Conservation (phyloP, 2,888 invertebrate species). For the Iselma pallidipennis region DNA sequence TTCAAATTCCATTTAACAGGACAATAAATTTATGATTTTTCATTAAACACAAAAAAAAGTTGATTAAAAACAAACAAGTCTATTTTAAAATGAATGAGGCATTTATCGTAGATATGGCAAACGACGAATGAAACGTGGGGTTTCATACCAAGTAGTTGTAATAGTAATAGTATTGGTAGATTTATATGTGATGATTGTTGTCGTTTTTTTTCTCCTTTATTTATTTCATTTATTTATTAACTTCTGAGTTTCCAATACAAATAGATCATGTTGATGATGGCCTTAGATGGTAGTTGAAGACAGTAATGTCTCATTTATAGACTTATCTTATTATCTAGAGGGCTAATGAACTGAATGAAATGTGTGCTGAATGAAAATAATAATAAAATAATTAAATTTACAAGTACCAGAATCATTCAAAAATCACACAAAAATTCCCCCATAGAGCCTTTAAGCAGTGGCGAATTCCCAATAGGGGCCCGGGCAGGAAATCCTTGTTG, state of each 20-base stretch:
- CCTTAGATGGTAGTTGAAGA: conserved; percentile 30
- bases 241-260: conserved; percentile 8
- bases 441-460: no score
- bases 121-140: not conserved
- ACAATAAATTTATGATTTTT: no score
- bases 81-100: conserved; percentile 1
- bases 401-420: no score
- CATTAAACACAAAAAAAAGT: not conserved
- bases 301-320: conserved; percentile 41
- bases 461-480: no score
- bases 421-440: no score
- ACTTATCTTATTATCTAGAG: conserved; percentile 22
- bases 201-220: not conserved
- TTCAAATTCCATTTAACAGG: not conserved
- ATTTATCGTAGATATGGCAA: not conserved
- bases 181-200: not conserved
- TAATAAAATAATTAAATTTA: not conserved
- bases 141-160: not conserved
- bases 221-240: no score
- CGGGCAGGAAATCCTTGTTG: no score
- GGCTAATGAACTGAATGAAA: conserved; percentile 11
- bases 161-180: not conserved
- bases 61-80: not conserved
- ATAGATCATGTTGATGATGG: conserved; percentile 12
- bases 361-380: not conserved